phyloP scores from a whole-genome alignment of 2,888 invertebrate genomes.

The Pristionchus fissidentatus region DNA sequence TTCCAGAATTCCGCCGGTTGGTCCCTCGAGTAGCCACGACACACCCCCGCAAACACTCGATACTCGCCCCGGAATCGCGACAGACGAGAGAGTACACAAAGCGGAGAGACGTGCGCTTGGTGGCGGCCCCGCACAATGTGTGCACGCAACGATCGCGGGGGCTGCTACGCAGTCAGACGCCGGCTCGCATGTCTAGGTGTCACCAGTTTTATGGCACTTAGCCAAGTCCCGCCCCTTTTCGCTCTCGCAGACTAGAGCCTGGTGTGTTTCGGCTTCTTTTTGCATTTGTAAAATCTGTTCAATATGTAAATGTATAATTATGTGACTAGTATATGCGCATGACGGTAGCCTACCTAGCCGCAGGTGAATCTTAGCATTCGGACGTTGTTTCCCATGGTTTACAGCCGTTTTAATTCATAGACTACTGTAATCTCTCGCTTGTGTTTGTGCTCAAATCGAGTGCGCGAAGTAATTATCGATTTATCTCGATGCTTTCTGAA shows the following conservation, averaged over 20 bases:
- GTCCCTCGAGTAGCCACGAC: conserved; percentile 30
- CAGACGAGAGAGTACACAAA: background rate
- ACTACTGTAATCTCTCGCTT: background rate
- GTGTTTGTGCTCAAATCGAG: background rate
- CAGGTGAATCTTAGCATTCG: too few relatives aligned
- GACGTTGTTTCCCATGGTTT: background rate
- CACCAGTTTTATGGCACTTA: conserved; percentile 16
- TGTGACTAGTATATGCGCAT: too few relatives aligned
- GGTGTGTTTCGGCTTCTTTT: background rate
- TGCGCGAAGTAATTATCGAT: background rate
- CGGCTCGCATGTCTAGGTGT: background rate
- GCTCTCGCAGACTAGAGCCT: background rate
- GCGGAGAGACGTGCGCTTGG: background rate
- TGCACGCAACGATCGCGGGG: conserved; percentile 20
- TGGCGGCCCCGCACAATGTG: background rate
- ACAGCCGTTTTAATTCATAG: background rate
- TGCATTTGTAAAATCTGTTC: background rate
- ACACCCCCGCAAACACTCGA: conserved; percentile 44
- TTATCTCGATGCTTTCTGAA: background rate
- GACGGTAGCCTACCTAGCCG: too few relatives aligned
- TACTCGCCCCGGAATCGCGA: conserved; percentile 37
- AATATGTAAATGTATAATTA: too few relatives aligned
- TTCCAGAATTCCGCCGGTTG: conserved; percentile 20
- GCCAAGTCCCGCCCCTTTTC: conserved; percentile 14
- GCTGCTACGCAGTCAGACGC: background rate